Evolutionary conservation across 1,140 invertebrate species (phyloP).

Genomic region (Drosophila willistoni): DNA sequence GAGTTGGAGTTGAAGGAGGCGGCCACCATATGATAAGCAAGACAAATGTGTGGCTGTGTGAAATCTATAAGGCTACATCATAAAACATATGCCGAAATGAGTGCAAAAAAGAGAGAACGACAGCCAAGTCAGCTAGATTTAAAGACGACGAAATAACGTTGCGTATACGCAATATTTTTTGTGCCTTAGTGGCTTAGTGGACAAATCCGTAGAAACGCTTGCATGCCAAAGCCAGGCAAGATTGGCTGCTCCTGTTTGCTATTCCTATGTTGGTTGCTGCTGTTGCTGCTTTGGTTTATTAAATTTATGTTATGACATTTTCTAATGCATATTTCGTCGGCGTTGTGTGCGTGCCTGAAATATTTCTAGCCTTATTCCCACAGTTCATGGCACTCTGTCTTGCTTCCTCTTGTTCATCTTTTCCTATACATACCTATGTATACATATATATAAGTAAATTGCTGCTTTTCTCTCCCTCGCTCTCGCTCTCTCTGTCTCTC

Average conservation of each 20-base stretch:
- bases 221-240: slow-evolving; percentile 35
- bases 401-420: not conserved
- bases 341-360: slow-evolving; percentile 69
- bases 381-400: slow-evolving; percentile 6
- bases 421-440: not conserved
- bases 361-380: slow-evolving; percentile 42
- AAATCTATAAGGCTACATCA: slow-evolving; percentile 77
- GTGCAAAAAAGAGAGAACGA: slow-evolving; percentile 11
- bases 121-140: slow-evolving; percentile 66
- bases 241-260: slow-evolving; percentile 52
- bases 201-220: slow-evolving; percentile 20
- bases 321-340: slow-evolving; percentile 75
- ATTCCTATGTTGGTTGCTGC: not conserved
- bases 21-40: slow-evolving; percentile 59
- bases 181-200: slow-evolving; percentile 40
- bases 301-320: slow-evolving; percentile 80
- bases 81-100: slow-evolving; percentile 65
- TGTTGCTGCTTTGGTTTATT: slow-evolving; percentile 62
- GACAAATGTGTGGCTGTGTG: slow-evolving; percentile 68
- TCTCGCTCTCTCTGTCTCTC: not conserved
- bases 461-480: not conserved
- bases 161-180: slow-evolving; percentile 68
- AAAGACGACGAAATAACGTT: slow-evolving; percentile 15
- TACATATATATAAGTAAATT: not conserved
- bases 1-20: no score